phyloP scores from a whole-genome alignment of 2,888 invertebrate species.

The Cinara cedri region DNA sequence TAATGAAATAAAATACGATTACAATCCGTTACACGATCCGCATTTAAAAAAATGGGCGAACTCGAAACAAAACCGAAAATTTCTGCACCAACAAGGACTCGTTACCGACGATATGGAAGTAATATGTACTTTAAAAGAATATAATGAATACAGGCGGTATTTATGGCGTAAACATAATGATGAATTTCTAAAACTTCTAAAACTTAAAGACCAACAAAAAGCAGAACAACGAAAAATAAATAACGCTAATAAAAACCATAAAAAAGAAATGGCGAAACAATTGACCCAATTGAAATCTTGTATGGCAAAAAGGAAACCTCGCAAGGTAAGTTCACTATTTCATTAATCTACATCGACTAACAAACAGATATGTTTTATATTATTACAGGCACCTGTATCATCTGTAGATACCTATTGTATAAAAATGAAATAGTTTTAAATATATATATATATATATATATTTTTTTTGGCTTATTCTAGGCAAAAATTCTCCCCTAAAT shows the following conservation, averaged over 20 bases:
- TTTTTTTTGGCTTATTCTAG: no score
- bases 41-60: not conserved
- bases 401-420: no score
- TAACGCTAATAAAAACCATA: not conserved
- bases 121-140: conserved; percentile 14
- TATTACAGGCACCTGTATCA: no score
- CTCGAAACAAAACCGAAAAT: not conserved
- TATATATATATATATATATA: no score
- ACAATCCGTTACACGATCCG: conserved; percentile 38
- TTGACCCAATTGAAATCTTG: not conserved
- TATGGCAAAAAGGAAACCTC: not conserved
- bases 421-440: no score
- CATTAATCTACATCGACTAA: no score
- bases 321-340: no score
- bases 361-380: no score
- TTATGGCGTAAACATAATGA: conserved; percentile 17
- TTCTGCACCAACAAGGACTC: conserved; percentile 16
- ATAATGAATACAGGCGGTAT: conserved; percentile 28
- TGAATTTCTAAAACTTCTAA: no score
- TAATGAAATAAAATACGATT: not conserved
- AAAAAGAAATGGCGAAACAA: not conserved
- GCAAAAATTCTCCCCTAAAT: no score
- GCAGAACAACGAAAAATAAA: not conserved
- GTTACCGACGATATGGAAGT: not conserved
- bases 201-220: not conserved